Evolutionary conservation across 2,113 vertebrate species (phyloP), one percentile per base, ranked within the genome.

Genomic region (Centropus bengalensis): DNA sequence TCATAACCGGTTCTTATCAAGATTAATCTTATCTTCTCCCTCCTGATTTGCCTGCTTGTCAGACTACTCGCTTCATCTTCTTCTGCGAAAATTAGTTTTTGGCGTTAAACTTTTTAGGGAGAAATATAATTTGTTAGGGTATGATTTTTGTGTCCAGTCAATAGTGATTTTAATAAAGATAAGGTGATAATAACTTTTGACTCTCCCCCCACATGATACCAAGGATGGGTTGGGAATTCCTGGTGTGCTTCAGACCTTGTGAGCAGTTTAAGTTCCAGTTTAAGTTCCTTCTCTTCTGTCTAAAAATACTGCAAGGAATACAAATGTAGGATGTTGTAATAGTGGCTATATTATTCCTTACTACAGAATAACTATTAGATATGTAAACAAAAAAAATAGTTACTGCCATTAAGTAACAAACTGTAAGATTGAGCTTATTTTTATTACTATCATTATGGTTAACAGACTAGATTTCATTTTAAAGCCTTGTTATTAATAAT

Each of bases 1-100:
- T 95, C 64, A 88, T 91, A 92, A 95, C 76, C 75, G 62, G 26
- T 59, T 67, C 67, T 85, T 96, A 94, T 90, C 80, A 71, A 74
- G 52, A 47, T 44, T 23, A 60, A 92, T 93, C 83, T 94, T 82
- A 85, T 87, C 78, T 89, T 58, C 33, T 79, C 45, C 69, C 38
- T 78, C 44, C 33, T 6, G 3, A 81, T 90, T 96, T 92, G 32
- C 73, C 64, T 74, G 60, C 44, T 88, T 88, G 88, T 86, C 80
- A 91, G 91, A 80, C 68, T 77, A 30, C 45, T 73, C 28, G 42
- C 82, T 90, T 92, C 91, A 94, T 69, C 82, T 69, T 80, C 55
- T 91, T 67, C 77, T 44, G 59, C 20, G 56, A 84, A 96, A 94
- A 91, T 52, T 84, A 91, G 23, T 4, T 91, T 87, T 87, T 0